Percentiles rank a stretch among this genome's conserved stretches.
These are phyloP conservation scores for Anguilla obscura DNA, from an alignment of 2,797 vertebrate genomes.

Conservation along the genomic window DNA sequence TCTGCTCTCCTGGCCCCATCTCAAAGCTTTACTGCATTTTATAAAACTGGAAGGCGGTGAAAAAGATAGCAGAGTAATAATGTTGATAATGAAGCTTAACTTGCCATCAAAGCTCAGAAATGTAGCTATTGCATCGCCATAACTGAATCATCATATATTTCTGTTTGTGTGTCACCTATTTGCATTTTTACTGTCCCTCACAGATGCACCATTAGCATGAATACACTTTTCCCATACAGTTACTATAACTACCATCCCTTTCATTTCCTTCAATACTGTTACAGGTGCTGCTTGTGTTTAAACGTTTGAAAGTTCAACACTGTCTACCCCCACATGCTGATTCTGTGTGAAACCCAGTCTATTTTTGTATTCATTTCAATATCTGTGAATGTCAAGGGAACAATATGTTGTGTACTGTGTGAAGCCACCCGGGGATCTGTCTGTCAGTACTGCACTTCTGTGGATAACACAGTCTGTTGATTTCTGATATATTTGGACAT, in stretches of 20 bases:
- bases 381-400: slow-evolving; percentile 13
- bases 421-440: background rate
- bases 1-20: background rate
- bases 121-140: background rate
- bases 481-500: background rate
- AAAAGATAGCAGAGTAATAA: background rate
- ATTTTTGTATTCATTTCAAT: slow-evolving; percentile 2
- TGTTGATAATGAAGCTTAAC: background rate
- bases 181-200: background rate
- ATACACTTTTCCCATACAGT: background rate
- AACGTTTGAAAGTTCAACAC: background rate
- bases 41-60: background rate
- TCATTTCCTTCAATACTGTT: background rate
- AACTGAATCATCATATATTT: background rate
- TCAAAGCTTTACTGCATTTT: background rate
- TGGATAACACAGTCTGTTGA: background rate
- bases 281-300: background rate
- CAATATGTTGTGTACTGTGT: background rate
- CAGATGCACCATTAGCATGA: background rate
- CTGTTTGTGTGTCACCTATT: background rate
- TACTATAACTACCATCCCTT: background rate
- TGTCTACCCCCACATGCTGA: background rate
- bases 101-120: background rate
- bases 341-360: background rate
- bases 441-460: background rate